Conservation (phyloP, 2,888 invertebrate genomes). For the Dermolepida albohirtum region DNA sequence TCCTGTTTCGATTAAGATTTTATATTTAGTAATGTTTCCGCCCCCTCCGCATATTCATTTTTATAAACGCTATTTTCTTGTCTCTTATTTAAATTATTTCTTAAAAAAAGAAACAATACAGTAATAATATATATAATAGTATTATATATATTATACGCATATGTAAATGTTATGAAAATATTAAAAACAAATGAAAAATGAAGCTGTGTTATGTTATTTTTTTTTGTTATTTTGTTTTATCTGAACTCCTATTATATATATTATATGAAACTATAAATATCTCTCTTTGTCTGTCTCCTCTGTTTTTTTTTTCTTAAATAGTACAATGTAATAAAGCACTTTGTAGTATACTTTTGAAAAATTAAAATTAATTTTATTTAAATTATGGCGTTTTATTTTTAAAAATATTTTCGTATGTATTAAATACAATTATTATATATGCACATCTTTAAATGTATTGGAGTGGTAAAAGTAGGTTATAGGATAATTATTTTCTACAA, state of each 20-base stretch:
- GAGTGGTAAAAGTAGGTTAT: too few relatives aligned
- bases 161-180: conserved; percentile 7
- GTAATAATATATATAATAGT: too few relatives aligned
- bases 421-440: too few relatives aligned
- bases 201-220: conserved; percentile 31
- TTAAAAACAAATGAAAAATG: conserved; percentile 12
- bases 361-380: conserved; percentile 44
- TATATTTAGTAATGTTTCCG: too few relatives aligned
- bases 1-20: too few relatives aligned
- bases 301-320: conserved; percentile 39
- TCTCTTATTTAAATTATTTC: too few relatives aligned
- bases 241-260: not conserved
- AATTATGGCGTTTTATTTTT: conserved; percentile 4
- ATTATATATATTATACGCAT: not conserved
- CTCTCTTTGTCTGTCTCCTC: conserved; percentile 14
- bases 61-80: too few relatives aligned
- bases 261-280: conserved; percentile 20
- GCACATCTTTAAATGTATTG: too few relatives aligned
- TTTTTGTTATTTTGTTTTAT: conserved; percentile 26
- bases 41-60: too few relatives aligned
- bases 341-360: conserved; percentile 41
- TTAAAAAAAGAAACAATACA: too few relatives aligned
- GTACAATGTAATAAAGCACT: conserved; percentile 44
- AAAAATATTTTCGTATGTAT: too few relatives aligned
- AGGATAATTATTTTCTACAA: too few relatives aligned